Evolutionary conservation across 1,140 invertebrate genomes (phyloP), one percentile per base, ranked within the genome.

Genomic region (Ostrea edulis): DNA sequence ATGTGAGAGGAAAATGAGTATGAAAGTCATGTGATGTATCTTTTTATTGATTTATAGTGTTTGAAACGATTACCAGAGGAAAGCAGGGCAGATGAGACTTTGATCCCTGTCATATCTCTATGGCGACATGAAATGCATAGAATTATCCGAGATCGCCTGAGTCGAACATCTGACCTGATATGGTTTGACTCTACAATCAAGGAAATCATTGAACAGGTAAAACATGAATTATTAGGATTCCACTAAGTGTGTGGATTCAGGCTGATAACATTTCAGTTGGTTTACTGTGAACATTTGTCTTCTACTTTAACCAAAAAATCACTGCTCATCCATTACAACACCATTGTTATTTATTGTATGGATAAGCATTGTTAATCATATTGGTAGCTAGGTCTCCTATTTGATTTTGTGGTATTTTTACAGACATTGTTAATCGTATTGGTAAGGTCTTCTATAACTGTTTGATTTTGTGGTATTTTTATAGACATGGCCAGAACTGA

Each of bases 51-150:
- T 22, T 87, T 89, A 35, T 82, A 95, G 94, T 93, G 93, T 87
- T 77, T 95, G 89, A 92, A 92, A 82, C 88, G 92, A 44, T 85
- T 95, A 29, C 91, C 92, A 84, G 93, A 94, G 89, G 93, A 95
- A 65, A 94, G 92, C 55, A 91, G 93, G 85, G 94, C 93, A 82
- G 94, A 95, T 89, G 93, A 94, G 77, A 88, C 84, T 17, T 92
- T 93, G 87, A 84, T 89, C n/a, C 89, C 89, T 8, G 93, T 95
- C 25, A 89, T 95, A 53, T 94, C 94, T 2, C 88, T 95, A 71
- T 95, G 94, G 94, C 90, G 89, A 91, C 93, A 95, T 89, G 94
- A 95, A 84, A 92, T 95, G 87, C 88, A 91, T 25, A 90, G 94
- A 86, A 93, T 94, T 58, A 93, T 95, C 53, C 88, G 92, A 86